Base-by-base conservation (phyloP, 2,113 vertebrate species). In the Scytalopus superciliaris region DNA sequence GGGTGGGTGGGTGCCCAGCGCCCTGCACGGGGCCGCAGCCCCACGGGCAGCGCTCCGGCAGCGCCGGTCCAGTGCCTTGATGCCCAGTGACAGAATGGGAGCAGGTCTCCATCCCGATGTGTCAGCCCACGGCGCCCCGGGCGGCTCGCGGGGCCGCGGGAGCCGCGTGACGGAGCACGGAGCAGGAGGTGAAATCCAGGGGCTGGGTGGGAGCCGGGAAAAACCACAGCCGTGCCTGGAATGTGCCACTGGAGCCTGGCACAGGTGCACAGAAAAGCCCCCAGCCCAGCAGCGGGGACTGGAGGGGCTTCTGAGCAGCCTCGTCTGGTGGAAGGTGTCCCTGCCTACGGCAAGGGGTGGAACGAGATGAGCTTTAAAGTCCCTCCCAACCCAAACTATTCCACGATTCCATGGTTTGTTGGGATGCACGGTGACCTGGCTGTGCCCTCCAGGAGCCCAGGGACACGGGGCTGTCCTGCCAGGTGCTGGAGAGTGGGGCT, bases 71-170 rank as follows among this genome's bases (percentile, higher is more conserved):
- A 64, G 92, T 87, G 95, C 60, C 8, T 89, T 96, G 72, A 97
- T 94, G 12, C 7, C 44, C 16, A 75, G 87, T 97, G 96, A 97
- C 95, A 97, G 96, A 97, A 97, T 95, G 96, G 95, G 96, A 91
- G 78, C 96, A 97, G 96, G 84, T 50, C 93, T 93, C 89, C 89
- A 55, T 42, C 47, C 83, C 16, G n/a, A 40, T 30, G 66, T 39
- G 90, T 30, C 93, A 82, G 93, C 69, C 64, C 90, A 4, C 0
- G 23, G n/a, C 5, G 49, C 95, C 84, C 40, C 7, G 2, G 94
- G 93, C 50, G 6, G 67, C 0, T 12, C 0, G 50, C 3, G 10
- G 31, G 89, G 81, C 88, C 28, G 2, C 1, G 5, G 77, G 66
- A 82, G 72, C 85, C 14, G 5, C 2, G 24, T 14, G 72, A 30